Conservation (phyloP, 2,797 vertebrate genomes). For the Eidolon dupreanum region DNA sequence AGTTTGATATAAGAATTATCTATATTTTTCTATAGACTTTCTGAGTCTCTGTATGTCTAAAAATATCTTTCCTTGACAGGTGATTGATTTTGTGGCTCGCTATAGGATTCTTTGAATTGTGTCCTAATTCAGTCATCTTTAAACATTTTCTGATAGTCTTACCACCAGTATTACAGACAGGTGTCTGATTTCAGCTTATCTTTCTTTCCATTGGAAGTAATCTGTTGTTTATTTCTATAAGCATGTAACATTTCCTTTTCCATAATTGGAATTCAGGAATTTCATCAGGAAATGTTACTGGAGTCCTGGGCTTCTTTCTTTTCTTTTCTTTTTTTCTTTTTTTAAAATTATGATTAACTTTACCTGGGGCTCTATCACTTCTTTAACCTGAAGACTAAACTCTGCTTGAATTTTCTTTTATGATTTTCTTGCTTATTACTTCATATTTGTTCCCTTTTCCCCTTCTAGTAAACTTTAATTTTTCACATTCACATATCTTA, state of each 20-base stretch:
- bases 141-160: conserved; percentile 17
- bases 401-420: conserved; percentile 37
- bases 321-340: background rate
- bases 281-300: conserved; percentile 24
- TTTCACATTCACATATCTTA: conserved; percentile 1
- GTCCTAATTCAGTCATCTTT: conserved; percentile 14
- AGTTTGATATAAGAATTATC: conserved; percentile 46
- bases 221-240: background rate
- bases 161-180: background rate
- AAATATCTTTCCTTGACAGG: conserved; percentile 44
- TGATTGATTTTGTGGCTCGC: conserved; percentile 31
- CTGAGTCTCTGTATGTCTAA: conserved; percentile 33
- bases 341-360: background rate
- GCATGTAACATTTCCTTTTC: conserved; percentile 3
- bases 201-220: background rate
- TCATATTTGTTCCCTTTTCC: background rate
- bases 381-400: conserved; percentile 10
- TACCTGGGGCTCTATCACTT: background rate
- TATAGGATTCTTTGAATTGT: conserved; percentile 15
- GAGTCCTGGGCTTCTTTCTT: background rate
- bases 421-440: conserved; percentile 47
- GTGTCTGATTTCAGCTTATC: background rate
- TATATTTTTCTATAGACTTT: background rate
- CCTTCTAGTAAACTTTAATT: conserved; percentile 33
- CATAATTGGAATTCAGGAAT: conserved; percentile 43